These are phyloP conservation scores for Thalassophryne amazonica DNA, from an alignment of 2,797 vertebrate genomes.

Conservation along the genomic window DNA sequence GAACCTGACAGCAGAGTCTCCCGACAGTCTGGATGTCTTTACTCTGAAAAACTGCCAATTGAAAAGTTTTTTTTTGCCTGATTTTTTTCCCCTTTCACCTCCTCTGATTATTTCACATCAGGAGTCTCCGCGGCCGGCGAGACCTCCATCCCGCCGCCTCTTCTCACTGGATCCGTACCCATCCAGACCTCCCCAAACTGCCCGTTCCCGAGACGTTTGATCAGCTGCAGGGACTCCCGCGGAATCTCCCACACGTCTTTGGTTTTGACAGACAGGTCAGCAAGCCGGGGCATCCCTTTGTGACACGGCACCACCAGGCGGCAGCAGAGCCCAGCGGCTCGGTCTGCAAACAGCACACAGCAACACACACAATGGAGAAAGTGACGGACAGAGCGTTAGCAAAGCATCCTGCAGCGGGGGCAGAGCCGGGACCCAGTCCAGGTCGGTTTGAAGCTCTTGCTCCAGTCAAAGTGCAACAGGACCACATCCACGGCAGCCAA, in stretches of 20 bases:
- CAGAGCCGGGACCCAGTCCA: too few species aligned
- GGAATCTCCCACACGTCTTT: constrained; percentile 99
- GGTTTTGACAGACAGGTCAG: constrained; percentile 99
- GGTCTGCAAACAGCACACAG: constrained; percentile 75
- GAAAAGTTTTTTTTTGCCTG: background rate
- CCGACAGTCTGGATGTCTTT: constrained; percentile 6
- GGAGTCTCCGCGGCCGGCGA: too few species aligned
- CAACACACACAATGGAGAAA: constrained; percentile 27
- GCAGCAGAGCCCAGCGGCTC: constrained; percentile 96
- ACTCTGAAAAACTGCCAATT: too few species aligned
- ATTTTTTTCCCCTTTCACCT: constrained; percentile 4
- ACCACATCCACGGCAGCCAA: too few species aligned
- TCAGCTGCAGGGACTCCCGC: constrained; percentile 94
- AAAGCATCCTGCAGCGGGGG: background rate
- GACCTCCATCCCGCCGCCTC: constrained; percentile 74
- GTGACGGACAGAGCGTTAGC: constrained; percentile 26
- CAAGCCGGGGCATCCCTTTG: constrained; percentile 97
- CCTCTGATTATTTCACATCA: too few species aligned
- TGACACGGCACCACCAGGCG: constrained; percentile 96
- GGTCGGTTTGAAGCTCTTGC: too few species aligned
- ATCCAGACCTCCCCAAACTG: constrained; percentile 99
- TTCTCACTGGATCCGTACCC: constrained; percentile 87
- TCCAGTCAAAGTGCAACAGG: too few species aligned
- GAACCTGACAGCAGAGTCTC: constrained; percentile 34
- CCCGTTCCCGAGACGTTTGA: constrained; percentile 97